phyloP scores from a whole-genome alignment of 2,888 invertebrate genomes.

The Mythimna pallens region DNA sequence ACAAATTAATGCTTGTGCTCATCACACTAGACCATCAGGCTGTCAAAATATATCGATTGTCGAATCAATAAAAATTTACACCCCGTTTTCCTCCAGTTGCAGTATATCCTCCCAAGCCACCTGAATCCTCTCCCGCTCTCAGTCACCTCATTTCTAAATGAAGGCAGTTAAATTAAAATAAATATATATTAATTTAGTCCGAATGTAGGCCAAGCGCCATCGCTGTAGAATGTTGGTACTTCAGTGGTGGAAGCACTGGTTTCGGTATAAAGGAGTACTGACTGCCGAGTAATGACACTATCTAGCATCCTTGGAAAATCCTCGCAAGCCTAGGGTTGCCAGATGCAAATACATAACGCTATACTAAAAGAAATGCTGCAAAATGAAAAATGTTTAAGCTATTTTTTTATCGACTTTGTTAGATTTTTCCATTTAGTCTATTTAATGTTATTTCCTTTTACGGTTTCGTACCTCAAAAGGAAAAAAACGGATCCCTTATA shows the following conservation, averaged over 20 bases:
- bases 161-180: constrained; percentile 41
- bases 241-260: constrained; percentile 15
- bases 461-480: too few relatives aligned
- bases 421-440: too few relatives aligned
- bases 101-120: not conserved
- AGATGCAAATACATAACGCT: not conserved
- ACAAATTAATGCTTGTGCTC: too few relatives aligned
- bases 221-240: not conserved
- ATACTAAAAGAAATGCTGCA: not conserved
- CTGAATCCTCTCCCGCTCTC: not conserved
- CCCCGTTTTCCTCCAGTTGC: not conserved
- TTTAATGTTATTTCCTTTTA: too few relatives aligned
- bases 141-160: constrained; percentile 5
- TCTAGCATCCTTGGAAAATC: constrained; percentile 40
- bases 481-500: too few relatives aligned
- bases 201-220: constrained; percentile 43
- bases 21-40: too few relatives aligned
- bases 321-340: constrained; percentile 32
- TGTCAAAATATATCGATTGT: too few relatives aligned
- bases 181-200: constrained; percentile 36
- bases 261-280: constrained; percentile 15
- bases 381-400: not conserved
- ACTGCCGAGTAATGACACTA: constrained; percentile 45
- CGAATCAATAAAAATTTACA: too few relatives aligned
- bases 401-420: not conserved